These are phyloP conservation scores for Schizothorax lantsangensis DNA, from an alignment of 2,797 vertebrate species.

Conservation along the genomic window DNA sequence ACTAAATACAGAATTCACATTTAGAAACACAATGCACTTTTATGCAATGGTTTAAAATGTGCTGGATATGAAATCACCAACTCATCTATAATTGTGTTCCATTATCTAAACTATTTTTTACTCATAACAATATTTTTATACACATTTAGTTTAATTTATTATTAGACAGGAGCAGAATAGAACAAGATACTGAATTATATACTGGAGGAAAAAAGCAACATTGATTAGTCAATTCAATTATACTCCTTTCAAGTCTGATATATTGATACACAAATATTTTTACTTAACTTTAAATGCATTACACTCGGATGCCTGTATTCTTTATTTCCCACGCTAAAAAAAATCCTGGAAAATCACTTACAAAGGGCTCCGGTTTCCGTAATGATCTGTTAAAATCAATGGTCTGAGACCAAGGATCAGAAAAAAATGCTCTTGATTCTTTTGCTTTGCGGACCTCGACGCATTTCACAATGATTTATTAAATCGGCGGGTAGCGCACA, in stretches of 20 bases:
- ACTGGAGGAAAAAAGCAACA: constrained; percentile 34
- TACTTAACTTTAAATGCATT: constrained; percentile 48
- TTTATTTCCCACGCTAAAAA: constrained; percentile 48
- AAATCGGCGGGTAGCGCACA: constrained; percentile 38
- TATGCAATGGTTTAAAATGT: constrained; percentile 58
- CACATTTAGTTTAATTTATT: constrained; percentile 27
- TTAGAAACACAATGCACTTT: constrained; percentile 17
- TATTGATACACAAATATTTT: constrained; percentile 50
- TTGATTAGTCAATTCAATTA: constrained; percentile 55
- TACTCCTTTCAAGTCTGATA: constrained; percentile 42
- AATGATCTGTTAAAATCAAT: constrained; percentile 56
- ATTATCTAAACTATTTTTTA: not conserved
- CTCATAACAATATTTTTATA: not conserved
- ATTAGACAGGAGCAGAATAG: not conserved
- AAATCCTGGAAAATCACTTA: constrained; percentile 45
- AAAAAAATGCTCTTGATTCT: constrained; percentile 41
- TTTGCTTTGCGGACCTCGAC: constrained; percentile 48
- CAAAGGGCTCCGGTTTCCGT: constrained; percentile 27
- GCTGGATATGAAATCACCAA: not conserved
- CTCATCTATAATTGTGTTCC: not conserved
- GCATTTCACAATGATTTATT: constrained; percentile 52
- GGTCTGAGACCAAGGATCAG: constrained; percentile 50
- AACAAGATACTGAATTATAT: constrained; percentile 27
- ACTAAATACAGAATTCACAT: constrained; percentile 44
- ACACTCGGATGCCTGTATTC: constrained; percentile 37